Evolutionary conservation across 2,888 invertebrate species (phyloP).

Genomic region (Melieria omissa): DNA sequence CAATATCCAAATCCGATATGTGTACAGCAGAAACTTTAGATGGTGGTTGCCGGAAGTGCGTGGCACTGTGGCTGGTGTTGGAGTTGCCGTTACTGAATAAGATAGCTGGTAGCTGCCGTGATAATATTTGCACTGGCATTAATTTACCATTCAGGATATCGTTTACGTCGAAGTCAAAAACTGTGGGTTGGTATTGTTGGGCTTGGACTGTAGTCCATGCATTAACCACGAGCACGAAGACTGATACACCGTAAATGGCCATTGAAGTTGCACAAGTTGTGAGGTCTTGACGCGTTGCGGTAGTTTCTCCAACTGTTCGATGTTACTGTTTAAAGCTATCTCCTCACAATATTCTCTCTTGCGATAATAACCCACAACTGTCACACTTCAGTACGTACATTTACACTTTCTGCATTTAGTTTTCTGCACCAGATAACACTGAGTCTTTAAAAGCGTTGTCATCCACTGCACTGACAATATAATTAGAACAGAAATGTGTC

Average conservation of each 20-base stretch:
- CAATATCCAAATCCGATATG: constrained; percentile 69
- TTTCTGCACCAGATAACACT: no score
- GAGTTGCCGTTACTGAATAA: constrained; percentile 20
- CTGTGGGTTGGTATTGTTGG: neutral
- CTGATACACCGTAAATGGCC: no score
- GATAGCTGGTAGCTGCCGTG: constrained; percentile 52
- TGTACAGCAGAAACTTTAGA: constrained; percentile 48
- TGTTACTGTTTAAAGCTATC: no score
- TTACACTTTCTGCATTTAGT: neutral
- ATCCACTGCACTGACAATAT: no score
- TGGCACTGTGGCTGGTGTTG: neutral
- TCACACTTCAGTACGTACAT: constrained; percentile 1
- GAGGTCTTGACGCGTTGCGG: no score
- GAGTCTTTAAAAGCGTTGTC: no score
- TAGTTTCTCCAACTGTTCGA: no score
- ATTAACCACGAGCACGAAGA: no score
- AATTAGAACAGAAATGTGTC: no score
- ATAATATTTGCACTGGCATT: constrained; percentile 75
- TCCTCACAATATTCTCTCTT: no score
- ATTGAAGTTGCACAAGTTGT: no score
- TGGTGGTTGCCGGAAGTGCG: neutral
- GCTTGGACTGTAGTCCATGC: no score
- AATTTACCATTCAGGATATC: constrained; percentile 78
- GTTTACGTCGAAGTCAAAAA: constrained; percentile 69
- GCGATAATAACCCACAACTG: neutral